These are phyloP conservation scores for Hepsetus odoe DNA, from an alignment of 2,113 vertebrate species.

Conservation along the genomic window DNA sequence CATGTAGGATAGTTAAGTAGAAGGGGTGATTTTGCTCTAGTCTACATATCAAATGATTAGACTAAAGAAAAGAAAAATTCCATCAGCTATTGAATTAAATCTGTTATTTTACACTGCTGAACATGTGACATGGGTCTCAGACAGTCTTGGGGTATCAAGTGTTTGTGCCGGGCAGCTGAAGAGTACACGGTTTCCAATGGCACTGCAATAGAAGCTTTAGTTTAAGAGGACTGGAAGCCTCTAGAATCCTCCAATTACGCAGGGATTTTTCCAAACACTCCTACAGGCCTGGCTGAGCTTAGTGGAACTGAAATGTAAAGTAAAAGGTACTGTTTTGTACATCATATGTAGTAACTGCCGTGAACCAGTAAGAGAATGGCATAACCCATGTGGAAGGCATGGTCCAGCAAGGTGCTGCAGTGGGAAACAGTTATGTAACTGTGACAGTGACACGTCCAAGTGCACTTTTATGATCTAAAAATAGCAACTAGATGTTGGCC, in stretches of 20 bases:
- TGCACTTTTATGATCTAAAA: slow-evolving; percentile 1
- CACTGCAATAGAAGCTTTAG: not conserved
- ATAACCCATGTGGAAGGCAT: not conserved
- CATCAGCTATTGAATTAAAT: not conserved
- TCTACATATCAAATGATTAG: not conserved
- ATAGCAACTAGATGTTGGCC: slow-evolving; percentile 33
- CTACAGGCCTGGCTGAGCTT: not conserved
- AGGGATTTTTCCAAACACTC: not conserved
- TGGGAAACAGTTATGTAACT: slow-evolving; percentile 11
- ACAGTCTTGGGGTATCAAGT: too few species aligned
- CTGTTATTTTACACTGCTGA: not conserved
- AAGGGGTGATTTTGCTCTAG: too few species aligned
- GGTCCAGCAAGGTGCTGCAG: slow-evolving; percentile 2
- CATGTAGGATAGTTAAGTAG: too few species aligned
- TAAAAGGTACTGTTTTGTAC: not conserved
- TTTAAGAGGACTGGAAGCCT: not conserved
- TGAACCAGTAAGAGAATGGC: not conserved
- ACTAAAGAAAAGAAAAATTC: not conserved
- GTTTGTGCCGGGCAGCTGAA: not conserved
- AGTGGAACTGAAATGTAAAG: not conserved
- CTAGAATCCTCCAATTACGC: not conserved
- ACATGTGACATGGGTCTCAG: not conserved
- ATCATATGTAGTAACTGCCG: not conserved
- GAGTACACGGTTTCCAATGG: not conserved
- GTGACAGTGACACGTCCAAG: not conserved